Evolutionary conservation across 2,888 invertebrate genomes (phyloP), one percentile per base, ranked within the genome.

Genomic region (Trissolcus japonicus): DNA sequence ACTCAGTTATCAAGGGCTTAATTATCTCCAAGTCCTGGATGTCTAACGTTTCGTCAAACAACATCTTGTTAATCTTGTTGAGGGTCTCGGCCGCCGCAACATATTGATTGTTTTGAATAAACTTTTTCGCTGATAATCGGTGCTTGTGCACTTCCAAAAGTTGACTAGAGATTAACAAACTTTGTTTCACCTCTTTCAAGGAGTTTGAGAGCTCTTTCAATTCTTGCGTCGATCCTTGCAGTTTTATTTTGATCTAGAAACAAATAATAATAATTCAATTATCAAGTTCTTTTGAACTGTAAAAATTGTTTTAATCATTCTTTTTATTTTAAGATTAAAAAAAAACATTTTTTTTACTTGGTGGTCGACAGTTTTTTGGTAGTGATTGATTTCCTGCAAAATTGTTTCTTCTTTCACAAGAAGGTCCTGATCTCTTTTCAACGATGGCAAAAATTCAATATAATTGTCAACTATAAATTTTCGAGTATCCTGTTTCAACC

Each of bases 161-260:
- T 67, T 89, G 86, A 21, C 84, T 85, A 0, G 90, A 87, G 35
- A 93, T 88, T 41, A 90, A 88, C 17, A 93, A 80, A n/a, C 92
- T 91, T 80, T 92, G 90, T 17, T 91, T 90, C 0, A 92, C 89
- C 80, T 92, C 92, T 71, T 92, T 89, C 51, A 95, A 86, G 41
- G 91, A 89, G 13, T 89, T 85, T 0, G 91, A 90, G 51, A 93
- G 89, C 69, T 89, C 89, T 48, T 92, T 90, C 79, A 94, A 89
- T 83, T 93, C 93, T 56, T 91, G 91, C 60, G 92, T 91, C 0
- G 93, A 92, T 68, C 92, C 91, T 2, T 90, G 88, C 48, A 95
- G 89, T 79, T 93, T 92, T 19, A 91, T 90, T 86, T 92, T 92
- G 0, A 92, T 92, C 90, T 90, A 71, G 14, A 46, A 46, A 14